Evolutionary conservation across 2,888 invertebrate genomes (phyloP).

Genomic region (Heliconius sara): DNA sequence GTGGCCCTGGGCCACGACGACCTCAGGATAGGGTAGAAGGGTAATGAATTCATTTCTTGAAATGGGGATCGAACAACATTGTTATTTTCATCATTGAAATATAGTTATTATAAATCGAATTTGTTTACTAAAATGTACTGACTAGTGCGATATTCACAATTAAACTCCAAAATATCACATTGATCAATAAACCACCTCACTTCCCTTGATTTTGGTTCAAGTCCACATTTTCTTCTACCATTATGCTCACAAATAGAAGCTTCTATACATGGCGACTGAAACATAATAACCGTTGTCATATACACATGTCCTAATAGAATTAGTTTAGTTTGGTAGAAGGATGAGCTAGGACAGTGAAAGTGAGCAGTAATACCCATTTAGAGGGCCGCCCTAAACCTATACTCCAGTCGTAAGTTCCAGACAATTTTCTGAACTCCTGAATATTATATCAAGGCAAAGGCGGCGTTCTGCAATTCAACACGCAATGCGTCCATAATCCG

Average conservation of each 20-base stretch:
- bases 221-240: conserved; percentile 59
- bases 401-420: neutral
- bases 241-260: conserved; percentile 62
- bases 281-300: conserved; percentile 27
- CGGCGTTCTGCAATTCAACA: too few relatives aligned
- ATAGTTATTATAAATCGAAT: neutral
- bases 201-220: conserved; percentile 56
- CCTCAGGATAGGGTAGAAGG: too few relatives aligned
- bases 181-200: conserved; percentile 69
- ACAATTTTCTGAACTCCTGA: neutral
- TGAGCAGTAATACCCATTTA: neutral
- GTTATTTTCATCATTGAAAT: too few relatives aligned
- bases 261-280: conserved; percentile 61
- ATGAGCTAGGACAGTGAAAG: neutral
- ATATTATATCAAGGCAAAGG: too few relatives aligned
- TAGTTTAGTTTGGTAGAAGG: neutral
- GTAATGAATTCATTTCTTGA: too few relatives aligned
- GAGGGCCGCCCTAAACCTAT: neutral
- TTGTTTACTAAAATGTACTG: conserved; percentile 40
- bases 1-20: too few relatives aligned
- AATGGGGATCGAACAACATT: too few relatives aligned
- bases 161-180: conserved; percentile 71
- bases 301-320: neutral
- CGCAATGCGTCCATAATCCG: too few relatives aligned
- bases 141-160: conserved; percentile 72